Evolutionary conservation across 1,140 invertebrate species (phyloP), one percentile per base, ranked within the genome.

Genomic region (Elysia chlorotica): DNA sequence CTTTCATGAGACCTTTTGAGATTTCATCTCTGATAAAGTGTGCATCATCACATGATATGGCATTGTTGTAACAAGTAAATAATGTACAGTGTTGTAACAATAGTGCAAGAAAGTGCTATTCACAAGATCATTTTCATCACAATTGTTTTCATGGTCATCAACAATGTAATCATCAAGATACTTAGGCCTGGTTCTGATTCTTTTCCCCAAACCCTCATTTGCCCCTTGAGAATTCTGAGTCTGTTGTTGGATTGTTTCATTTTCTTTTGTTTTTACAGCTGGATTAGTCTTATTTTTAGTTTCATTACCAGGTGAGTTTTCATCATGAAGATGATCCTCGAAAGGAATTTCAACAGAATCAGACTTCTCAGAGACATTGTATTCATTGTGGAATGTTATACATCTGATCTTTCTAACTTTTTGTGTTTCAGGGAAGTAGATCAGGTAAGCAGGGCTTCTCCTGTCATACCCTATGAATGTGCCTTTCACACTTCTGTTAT

Each of bases 401-500:
- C 5, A 28, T 63, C 56, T 71, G 35, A 23, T 28, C 38, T 63
- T 71, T 59, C 36, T 71, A 17, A 65, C 59, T 41, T 71, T 65
- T 17, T 28, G 23, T 28, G 41, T 71, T 21, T 71, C 69, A 41
- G 56, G 69, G 31, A 48, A 48, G 41, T 48, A 48, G 41, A 48
- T 48, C 41, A 48, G 41, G n/a, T 48, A 48, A 48, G 41, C 41
- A 48, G 41, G 41, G 41, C 41, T 48, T 48, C 41, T 48, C n/a
- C 41, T 48, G 41, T 48, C 41, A 17, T 62, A 38, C 28, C 5
- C 5, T 5, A 3, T 10, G 56, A 38, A 63, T 63, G 65, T 57
- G 69, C 69, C 57, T 41, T 71, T 71, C 3, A 23, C 56, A 35
- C 69, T 62, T 63, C 69, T 71, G 21, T 3, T 28, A 41, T 71